Base-by-base conservation (phyloP, 1,140 invertebrate species). In the Potamilus streckersoni region DNA sequence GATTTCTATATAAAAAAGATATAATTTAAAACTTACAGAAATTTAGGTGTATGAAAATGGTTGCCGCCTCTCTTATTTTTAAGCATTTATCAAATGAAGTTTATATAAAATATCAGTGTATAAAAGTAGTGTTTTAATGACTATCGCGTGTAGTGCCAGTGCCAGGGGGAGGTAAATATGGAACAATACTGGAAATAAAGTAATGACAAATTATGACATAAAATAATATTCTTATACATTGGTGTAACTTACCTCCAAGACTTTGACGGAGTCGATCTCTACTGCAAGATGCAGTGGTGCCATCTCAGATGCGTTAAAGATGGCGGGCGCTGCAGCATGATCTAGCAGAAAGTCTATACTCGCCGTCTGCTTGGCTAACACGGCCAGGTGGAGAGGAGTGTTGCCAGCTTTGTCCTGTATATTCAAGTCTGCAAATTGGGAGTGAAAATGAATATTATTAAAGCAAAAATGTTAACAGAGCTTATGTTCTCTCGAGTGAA, bases 311-410 rank as follows among this genome's bases (percentile, higher is more conserved):
- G 94, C 92, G 84, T 97, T 96, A 49, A 94, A 87, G 13, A 94
- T 91, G 56, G 91, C 90, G 0, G 94, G 92, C 63, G 94, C 91
- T 1, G 95, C 94, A 12, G 92, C 92, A 75, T 94, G 94, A 85
- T 93, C 91, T 6, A 96, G 83, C 55, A 96, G 90, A 85, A 93
- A 94, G 74, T 94, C 93, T 16, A 96, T 91, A 0, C 93, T 92
- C 19, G 93, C 93, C 19, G 93, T 84, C 15, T 94, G 91, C 78
- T 94, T 93, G 79, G 92, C 92, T 87, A 95, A 93, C 0, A 96
- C 93, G 2, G 95, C 95, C 55, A 94, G 86, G 87, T 97, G 96
- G 0, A 97, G 89, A 2, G 95, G 93, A 2, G 95, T 96, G 83
- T 96, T 95, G 0, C 95, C 95, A 59, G 90, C 91, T 80, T 93